A percentile compares a stretch with the other conserved stretches of the same genome.
Conservation (phyloP, 1,140 invertebrate species). For the Ips typographus region DNA sequence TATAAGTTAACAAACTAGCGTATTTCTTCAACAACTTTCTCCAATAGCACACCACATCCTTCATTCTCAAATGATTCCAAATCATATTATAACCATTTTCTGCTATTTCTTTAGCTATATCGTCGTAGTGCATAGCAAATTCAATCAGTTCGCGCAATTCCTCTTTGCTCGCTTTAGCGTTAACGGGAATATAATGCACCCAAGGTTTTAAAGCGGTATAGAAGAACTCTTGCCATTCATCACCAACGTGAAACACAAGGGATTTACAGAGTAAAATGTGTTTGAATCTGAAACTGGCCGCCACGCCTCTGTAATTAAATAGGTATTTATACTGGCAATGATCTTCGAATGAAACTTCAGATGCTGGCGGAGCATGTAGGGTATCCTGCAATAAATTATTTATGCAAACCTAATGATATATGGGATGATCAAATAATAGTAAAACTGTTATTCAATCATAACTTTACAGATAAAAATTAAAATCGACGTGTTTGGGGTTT, state of each 20-base stretch:
- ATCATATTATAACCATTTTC: conserved; percentile 79
- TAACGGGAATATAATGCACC: conserved; percentile 93
- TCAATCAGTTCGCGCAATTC: conserved; percentile 71
- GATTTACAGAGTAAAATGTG: conserved; percentile 94
- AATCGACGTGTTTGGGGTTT: too few species aligned
- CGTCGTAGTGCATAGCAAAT: conserved; percentile 79
- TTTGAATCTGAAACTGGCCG: conserved; percentile 95
- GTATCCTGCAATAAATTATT: conserved; percentile 68
- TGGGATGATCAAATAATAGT: too few species aligned
- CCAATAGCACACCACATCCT: conserved; percentile 89
- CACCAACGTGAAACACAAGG: conserved; percentile 93
- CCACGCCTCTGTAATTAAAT: conserved; percentile 95
- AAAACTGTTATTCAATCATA: too few species aligned
- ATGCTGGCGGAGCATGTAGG: conserved; percentile 75
- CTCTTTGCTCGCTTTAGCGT: conserved; percentile 65
- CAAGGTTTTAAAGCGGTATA: conserved; percentile 90
- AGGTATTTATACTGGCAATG: conserved; percentile 95
- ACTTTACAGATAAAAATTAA: too few species aligned
- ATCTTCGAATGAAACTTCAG: conserved; percentile 86
- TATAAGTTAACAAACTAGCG: conserved; percentile 73
- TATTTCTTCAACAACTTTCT: conserved; percentile 76
- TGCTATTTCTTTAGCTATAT: conserved; percentile 78
- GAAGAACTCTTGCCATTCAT: conserved; percentile 96
- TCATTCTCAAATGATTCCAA: conserved; percentile 79
- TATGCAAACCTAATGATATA: too few species aligned